Base-by-base conservation (phyloP, 2,888 invertebrate genomes). In the Eueremaeus valkanovi region DNA sequence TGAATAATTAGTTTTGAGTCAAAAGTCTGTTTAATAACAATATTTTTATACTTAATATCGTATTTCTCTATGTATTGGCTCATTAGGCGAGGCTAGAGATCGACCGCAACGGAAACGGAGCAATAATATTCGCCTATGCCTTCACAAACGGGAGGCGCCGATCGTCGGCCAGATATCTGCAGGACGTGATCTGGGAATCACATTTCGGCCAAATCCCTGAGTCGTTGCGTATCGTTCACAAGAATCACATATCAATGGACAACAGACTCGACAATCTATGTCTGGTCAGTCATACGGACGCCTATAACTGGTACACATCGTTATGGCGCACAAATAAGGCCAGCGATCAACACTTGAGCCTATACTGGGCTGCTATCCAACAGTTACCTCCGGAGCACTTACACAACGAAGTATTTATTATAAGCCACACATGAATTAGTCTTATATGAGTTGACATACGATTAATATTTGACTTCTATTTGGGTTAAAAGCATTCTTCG, bases 331-430 rank as follows among this genome's bases (percentile, higher is more conserved):
- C 27, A 21, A n/a, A 21, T 31, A 27, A 63, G 21, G 21, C 61
- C 29, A 29, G 33, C 29, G 68, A 74, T 68, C 74, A 66, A n/a
- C 74, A 74, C 31, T n/a, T 74, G 36, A 68, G 83, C 75, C 79
- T 86, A 18, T 86, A 86, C 79, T 86, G 85, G 85, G 83, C 85
- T 72, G 85, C 85, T 21, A 85, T 86, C 24, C 84, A 84, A 74
- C 85, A 85, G 78, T 80, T 86, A 73, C 84, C 85, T 33, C 82
- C 83, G 66, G 85, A 85, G 78, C 84, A 82, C 9, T n/a, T n/a
- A n/a, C 3, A n/a, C 9, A 8, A 58, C 16, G 21, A 40, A n/a
- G n/a, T n/a, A n/a, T n/a, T n/a, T n/a, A n/a, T n/a, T n/a, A n/a
- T n/a, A n/a, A n/a, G n/a, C n/a, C n/a, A n/a, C n/a, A n/a, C n/a